phyloP scores from a whole-genome alignment of 1,140 invertebrate genomes.

The Heliconius himera region DNA sequence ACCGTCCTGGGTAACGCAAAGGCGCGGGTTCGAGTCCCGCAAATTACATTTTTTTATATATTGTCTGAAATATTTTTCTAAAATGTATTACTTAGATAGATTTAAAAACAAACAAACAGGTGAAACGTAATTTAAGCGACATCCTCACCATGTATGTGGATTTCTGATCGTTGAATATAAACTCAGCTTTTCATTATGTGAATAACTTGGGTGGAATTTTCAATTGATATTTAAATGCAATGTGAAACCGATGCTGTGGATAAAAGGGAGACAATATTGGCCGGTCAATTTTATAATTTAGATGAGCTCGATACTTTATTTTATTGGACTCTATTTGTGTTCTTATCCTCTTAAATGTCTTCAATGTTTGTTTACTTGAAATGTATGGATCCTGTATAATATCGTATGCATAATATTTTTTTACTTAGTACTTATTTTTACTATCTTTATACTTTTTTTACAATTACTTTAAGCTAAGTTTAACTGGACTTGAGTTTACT shows the following conservation, averaged over 20 bases:
- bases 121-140: slow-evolving; percentile 3
- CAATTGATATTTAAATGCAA: slow-evolving; percentile 41
- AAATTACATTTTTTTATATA: too few relatives aligned
- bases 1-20: too few relatives aligned
- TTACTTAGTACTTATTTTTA: neutral
- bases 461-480: too few relatives aligned
- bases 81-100: neutral
- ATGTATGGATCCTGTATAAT: neutral
- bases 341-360: neutral
- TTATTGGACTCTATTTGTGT: neutral
- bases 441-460: neutral
- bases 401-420: neutral
- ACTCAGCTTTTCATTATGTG: slow-evolving; percentile 34
- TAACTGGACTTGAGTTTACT: too few relatives aligned
- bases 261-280: slow-evolving; percentile 32
- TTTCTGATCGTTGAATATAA: slow-evolving; percentile 30
- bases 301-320: slow-evolving; percentile 3
- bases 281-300: slow-evolving; percentile 28
- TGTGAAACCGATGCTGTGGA: slow-evolving; percentile 25
- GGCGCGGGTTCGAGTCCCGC: too few relatives aligned
- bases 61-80: neutral
- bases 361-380: slow-evolving; percentile 2
- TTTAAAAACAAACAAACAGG: slow-evolving; percentile 7
- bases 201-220: slow-evolving; percentile 33
- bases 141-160: neutral